These are phyloP conservation scores for Corythornis vintsioides DNA, from an alignment of 2,113 vertebrate species.

Conservation along the genomic window DNA sequence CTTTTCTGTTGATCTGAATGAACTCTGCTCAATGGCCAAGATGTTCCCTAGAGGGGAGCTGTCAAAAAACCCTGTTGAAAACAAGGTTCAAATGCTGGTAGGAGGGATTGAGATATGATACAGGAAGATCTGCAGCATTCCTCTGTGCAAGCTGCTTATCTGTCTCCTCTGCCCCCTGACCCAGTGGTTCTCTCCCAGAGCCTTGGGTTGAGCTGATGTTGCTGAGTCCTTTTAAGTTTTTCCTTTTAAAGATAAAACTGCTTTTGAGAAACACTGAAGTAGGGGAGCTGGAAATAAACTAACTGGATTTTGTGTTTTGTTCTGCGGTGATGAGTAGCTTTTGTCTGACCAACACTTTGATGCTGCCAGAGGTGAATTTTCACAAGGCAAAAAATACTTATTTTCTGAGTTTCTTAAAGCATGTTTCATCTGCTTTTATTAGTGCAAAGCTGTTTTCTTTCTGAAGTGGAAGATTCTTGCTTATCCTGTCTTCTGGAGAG, in stretches of 20 bases:
- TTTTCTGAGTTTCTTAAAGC: neutral
- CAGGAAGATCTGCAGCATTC: accelerated
- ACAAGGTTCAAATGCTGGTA: no score
- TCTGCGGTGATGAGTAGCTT: neutral
- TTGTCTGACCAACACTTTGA: accelerated
- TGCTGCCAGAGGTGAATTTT: neutral
- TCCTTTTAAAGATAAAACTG: neutral
- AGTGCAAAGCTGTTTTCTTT: accelerated
- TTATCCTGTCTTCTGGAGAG: neutral
- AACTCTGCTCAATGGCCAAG: neutral
- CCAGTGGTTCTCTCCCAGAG: no score
- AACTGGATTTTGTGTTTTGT: neutral
- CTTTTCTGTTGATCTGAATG: neutral
- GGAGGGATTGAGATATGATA: accelerated
- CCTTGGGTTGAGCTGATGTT: accelerated
- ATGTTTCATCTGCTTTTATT: neutral
- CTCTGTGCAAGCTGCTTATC: no score
- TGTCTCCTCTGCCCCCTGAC: accelerated
- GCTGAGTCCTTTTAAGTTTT: neutral
- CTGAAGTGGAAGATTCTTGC: neutral
- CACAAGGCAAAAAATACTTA: accelerated
- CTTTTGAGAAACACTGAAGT: neutral
- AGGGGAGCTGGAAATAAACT: neutral
- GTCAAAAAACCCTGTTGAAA: neutral
- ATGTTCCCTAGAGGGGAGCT: neutral